Conservation (phyloP, 1,140 invertebrate species). For the Leptonema lineaticorne region DNA sequence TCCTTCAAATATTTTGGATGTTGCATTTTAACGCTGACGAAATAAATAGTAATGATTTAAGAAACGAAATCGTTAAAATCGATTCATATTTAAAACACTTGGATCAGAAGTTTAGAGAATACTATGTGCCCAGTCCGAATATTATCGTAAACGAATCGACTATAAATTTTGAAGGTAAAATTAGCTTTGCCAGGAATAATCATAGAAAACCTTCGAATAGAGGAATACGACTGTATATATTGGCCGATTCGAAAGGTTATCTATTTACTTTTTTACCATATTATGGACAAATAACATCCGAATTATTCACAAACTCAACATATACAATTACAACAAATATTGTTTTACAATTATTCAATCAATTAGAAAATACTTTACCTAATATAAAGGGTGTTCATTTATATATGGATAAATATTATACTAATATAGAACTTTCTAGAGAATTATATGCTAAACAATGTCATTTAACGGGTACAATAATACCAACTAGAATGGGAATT, state of each 20-base stretch:
- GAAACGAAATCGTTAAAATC: slow-evolving; percentile 6
- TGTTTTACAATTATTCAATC: slow-evolving; percentile 25
- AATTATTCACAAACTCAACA: slow-evolving; percentile 19
- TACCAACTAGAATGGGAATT: background rate
- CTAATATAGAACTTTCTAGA: slow-evolving; percentile 9
- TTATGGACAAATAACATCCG: slow-evolving; percentile 36
- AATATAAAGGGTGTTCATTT: slow-evolving; percentile 7
- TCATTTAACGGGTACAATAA: slow-evolving; percentile 32
- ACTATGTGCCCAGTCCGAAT: slow-evolving; percentile 35
- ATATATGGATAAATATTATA: background rate
- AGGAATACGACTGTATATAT: slow-evolving; percentile 41
- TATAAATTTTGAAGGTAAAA: slow-evolving; percentile 41
- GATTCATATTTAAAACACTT: slow-evolving; percentile 37
- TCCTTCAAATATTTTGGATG: slow-evolving; percentile 11
- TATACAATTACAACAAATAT: slow-evolving; percentile 24
- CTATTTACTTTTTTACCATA: slow-evolving; percentile 43
- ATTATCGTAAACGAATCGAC: slow-evolving; percentile 30
- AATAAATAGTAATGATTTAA: background rate
- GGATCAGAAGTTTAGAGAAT: slow-evolving; percentile 32
- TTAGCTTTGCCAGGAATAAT: slow-evolving; percentile 42
- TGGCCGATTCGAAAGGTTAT: slow-evolving; percentile 41
- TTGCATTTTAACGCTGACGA: background rate
- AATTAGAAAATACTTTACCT: slow-evolving; percentile 17
- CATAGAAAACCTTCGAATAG: slow-evolving; percentile 44
- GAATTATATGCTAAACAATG: background rate